phyloP scores from a whole-genome alignment of 2,888 invertebrate genomes.

The Chromoteleia sp. region DNA sequence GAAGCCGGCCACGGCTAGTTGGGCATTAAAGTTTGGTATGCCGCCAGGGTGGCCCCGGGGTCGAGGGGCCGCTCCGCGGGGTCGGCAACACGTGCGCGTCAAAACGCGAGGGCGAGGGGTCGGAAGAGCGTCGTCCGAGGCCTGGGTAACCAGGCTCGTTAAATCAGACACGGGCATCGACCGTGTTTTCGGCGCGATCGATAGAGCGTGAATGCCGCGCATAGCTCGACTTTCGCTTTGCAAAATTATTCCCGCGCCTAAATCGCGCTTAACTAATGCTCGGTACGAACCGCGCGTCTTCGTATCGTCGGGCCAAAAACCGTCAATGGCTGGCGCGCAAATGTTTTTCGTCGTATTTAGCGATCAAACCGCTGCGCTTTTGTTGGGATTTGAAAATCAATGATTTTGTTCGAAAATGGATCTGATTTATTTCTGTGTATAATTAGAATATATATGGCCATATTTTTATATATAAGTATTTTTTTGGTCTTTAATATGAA shows the following conservation, averaged over 20 bases:
- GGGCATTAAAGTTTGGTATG: conserved; percentile 83
- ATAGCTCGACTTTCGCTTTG: conserved; percentile 70
- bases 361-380: no score
- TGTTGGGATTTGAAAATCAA: no score
- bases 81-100: conserved; percentile 81
- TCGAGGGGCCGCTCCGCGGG: conserved; percentile 72
- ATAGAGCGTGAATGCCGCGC: conserved; percentile 72
- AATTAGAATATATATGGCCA: no score
- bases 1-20: conserved; percentile 83
- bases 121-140: conserved; percentile 53
- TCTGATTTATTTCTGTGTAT: no score
- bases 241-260: conserved; percentile 62
- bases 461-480: no score
- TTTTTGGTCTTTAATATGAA: no score
- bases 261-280: conserved; percentile 36
- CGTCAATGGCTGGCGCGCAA: no score
- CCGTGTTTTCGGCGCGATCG: conserved; percentile 79
- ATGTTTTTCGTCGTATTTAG: no score
- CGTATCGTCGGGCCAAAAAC: no score
- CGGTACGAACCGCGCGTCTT: no score
- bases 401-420: no score
- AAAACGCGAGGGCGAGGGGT: conserved; percentile 63
- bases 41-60: conserved; percentile 74
- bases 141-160: conserved; percentile 73
- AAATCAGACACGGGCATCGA: conserved; percentile 78